Evolutionary conservation across 2,888 invertebrate species (phyloP), one percentile per base, ranked within the genome.

Genomic region (Nowickia ferox): DNA sequence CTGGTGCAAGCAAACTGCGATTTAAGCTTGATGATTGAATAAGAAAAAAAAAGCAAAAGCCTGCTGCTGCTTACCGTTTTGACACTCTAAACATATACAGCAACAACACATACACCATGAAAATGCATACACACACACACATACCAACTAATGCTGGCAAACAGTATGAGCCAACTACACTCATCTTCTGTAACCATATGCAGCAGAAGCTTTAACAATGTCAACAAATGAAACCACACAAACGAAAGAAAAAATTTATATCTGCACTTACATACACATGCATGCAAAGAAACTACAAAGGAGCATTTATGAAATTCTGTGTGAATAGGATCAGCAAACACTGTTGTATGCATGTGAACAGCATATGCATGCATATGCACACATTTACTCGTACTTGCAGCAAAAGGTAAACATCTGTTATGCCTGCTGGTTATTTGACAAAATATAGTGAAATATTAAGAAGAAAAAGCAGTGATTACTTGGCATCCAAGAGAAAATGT

Each of bases 1-100:
- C 72, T 48, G 66, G 8, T 38, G 15, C 9, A 53, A 44, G 42
- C 22, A 11, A 68, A 61, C 17, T 51, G 30, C 42, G 42, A 53
- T 74, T 74, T 57, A 42, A 72, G 46, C 17, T 57, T 17, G 30
- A 42, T 80, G 80, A 72, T 66, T 66, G 59, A 72, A 51, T 42
- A 15, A 44, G 5, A 53, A 44, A 30, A n/a, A 65, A 40, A 13
- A 30, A n/a, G 4, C 9, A 17, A 57, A 63, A 63, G 19, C 48
- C 51, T 72, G 42, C 3, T 30, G 30, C 30, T 68, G 59, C 42
- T 80, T 48, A 22, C 38, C n/a, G 0, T 30, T 6, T 30, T 30
- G 30, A 30, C 30, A 30, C 30, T 30, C 30, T 30, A 30, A 30
- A 6, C 30, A 30, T 30, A 1, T 30, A 6, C 30, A 30, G 30